Percentiles rank a stretch among this genome's conserved stretches.
Evolutionary conservation across 2,888 invertebrate species (phyloP).

Genomic region (Pycnomerus fuliginosus): DNA sequence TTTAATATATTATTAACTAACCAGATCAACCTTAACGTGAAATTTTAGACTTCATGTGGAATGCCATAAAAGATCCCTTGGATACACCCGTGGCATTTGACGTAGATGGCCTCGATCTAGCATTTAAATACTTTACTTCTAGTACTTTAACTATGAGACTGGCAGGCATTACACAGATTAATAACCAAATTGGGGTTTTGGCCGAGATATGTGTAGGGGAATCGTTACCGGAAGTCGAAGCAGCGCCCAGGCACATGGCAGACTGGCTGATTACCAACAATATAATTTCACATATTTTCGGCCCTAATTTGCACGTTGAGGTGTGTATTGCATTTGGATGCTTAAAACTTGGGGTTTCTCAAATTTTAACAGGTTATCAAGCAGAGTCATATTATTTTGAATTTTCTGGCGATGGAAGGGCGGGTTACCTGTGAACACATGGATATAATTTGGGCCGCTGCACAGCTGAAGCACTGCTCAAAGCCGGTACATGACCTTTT

Average conservation of each 20-base stretch:
- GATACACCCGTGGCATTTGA: slow-evolving; percentile 86
- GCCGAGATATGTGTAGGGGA: slow-evolving; percentile 91
- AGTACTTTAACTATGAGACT: slow-evolving; percentile 91
- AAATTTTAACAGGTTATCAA: slow-evolving; percentile 75
- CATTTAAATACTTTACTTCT: slow-evolving; percentile 96
- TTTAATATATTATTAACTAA: slow-evolving; percentile 2
- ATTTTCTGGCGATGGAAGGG: slow-evolving; percentile 90
- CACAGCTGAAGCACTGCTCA: slow-evolving; percentile 92
- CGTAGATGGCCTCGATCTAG: slow-evolving; percentile 83
- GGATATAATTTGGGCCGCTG: slow-evolving; percentile 92
- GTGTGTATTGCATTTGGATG: slow-evolving; percentile 49
- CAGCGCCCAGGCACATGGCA: slow-evolving; percentile 80
- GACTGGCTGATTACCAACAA: slow-evolving; percentile 87
- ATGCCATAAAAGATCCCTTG: slow-evolving; percentile 88
- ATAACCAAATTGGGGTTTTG: slow-evolving; percentile 87
- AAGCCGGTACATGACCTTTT: slow-evolving; percentile 90
- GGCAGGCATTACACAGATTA: slow-evolving; percentile 92
- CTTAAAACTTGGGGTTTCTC: not conserved
- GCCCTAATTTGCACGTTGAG: slow-evolving; percentile 96
- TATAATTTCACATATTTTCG: slow-evolving; percentile 92
- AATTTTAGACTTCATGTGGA: slow-evolving; percentile 86
- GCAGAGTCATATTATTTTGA: slow-evolving; percentile 90
- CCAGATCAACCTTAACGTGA: not conserved
- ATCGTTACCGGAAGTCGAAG: slow-evolving; percentile 80
- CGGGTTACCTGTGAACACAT: slow-evolving; percentile 88